Base-by-base conservation (phyloP, 92 coral and sea anemone species). In the Paragorgia papillata region DNA sequence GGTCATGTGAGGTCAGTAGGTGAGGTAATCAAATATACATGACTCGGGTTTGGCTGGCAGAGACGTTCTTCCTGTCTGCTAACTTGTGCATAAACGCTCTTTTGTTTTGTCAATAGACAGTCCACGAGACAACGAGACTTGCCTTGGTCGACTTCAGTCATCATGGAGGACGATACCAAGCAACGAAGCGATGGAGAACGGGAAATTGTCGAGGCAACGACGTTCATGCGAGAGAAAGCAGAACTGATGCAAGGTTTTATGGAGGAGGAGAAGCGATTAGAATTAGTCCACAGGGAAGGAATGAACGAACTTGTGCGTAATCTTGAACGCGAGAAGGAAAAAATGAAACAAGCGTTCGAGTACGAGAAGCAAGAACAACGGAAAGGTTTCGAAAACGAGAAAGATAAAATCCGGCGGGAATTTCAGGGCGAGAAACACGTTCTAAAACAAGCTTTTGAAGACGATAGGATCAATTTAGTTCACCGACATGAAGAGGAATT, bases 371-470 rank as follows among this genome's bases (percentile, higher is more conserved):
- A 94, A 75, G 97, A 94, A 75, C 88, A 91, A 88, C 89, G 97
- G 34, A 87, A 92, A 76, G 71, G 69, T 58, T 91, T 86, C 84
- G 89, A 84, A 65, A 90, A 88, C 58, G 98, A 94, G 61, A 94
- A 91, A 35, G 95, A 94, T 39, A 87, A 87, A 62, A 92, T 94
- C 57, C 92, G 98, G 9, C 80, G 90, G 30, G 98, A 86, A 39
- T 94, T 94, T 54, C 98, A 94, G 75, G 90, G 90, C 49, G 95
- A 85, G 81, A 94, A 91, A 64, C 98, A 94, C 74, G 98, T 94
- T 29, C 79, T 94, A 82, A 94, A 91, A 62, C 74, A 89, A 76
- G 84, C 95, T 1, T 91, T 94, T 77, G 98, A 94, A 15, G 98
- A 94, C 79, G 98, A 94, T 73, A 89, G 88, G 34, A 68, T 79